These are phyloP conservation scores for Amblyjoppa fuscipennis DNA, from an alignment of 2,888 invertebrate genomes.

Conservation along the genomic window DNA sequence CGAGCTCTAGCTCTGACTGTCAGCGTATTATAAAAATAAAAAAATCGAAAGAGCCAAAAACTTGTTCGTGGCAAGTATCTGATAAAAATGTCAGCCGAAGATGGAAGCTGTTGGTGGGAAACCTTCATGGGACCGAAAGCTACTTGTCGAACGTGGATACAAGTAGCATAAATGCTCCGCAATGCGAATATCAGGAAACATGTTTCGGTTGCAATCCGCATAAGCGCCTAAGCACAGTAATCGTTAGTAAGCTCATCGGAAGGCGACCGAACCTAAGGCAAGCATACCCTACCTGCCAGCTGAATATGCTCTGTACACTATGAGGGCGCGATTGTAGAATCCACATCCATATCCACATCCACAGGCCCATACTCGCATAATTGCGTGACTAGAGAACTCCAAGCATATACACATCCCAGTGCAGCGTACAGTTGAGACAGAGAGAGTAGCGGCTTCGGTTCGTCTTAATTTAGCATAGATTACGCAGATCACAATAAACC, in stretches of 20 bases:
- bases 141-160: not conserved
- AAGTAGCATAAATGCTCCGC: not conserved
- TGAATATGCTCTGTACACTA: conserved; percentile 5
- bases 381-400: conserved; percentile 24
- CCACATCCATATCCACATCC: too few species aligned
- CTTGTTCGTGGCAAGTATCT: not conserved
- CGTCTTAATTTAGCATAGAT: conserved; percentile 84
- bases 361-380: too few species aligned
- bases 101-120: not conserved
- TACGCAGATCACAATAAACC: conserved; percentile 85
- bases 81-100: not conserved
- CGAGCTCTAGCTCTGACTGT: not conserved
- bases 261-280: conserved; percentile 51
- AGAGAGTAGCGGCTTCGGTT: conserved; percentile 71
- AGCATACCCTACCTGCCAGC: not conserved
- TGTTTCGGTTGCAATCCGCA: conserved; percentile 41
- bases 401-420: conserved; percentile 13
- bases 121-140: not conserved
- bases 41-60: not conserved
- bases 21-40: not conserved
- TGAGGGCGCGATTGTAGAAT: conserved; percentile 43
- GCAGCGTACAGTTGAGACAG: conserved; percentile 30
- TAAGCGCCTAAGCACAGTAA: conserved; percentile 37
- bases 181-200: conserved; percentile 47
- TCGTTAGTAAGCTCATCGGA: conserved; percentile 52